A percentile compares a stretch with the other conserved stretches of the same genome.
These are phyloP conservation scores for Notolepis coatsorum DNA, from an alignment of 2,797 vertebrate species.

Conservation along the genomic window DNA sequence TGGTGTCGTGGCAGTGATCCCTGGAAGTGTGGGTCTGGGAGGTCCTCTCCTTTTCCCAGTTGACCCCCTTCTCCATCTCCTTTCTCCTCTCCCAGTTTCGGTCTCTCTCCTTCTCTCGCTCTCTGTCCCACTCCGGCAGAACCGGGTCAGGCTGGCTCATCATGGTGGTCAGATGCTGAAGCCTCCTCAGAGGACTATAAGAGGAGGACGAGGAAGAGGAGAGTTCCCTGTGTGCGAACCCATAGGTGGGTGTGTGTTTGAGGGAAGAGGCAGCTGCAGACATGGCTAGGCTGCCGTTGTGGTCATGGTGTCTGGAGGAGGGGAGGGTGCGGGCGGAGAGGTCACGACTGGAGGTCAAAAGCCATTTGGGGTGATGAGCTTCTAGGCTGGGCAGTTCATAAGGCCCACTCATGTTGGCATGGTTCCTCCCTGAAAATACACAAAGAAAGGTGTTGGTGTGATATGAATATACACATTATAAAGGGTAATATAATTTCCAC, in stretches of 20 bases:
- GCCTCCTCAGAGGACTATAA: slow-evolving; percentile 88
- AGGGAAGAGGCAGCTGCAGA: slow-evolving; percentile 73
- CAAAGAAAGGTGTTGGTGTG: slow-evolving; percentile 3
- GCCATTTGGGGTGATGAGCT: slow-evolving; percentile 75
- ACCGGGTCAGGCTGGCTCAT: slow-evolving; percentile 82
- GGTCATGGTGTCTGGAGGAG: slow-evolving; percentile 79
- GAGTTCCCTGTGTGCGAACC: slow-evolving; percentile 79
- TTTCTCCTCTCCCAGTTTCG: slow-evolving; percentile 60
- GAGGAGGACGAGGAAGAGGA: slow-evolving; percentile 72
- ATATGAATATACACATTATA: background rate
- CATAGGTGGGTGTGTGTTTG: slow-evolving; percentile 74
- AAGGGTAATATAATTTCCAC: background rate
- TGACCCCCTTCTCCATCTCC: slow-evolving; percentile 36
- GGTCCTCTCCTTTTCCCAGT: slow-evolving; percentile 29
- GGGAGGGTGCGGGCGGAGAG: slow-evolving; percentile 71
- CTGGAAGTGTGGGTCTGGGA: slow-evolving; percentile 44
- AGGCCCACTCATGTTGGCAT: slow-evolving; percentile 88
- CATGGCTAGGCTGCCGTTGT: slow-evolving; percentile 71
- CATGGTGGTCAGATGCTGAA: slow-evolving; percentile 91
- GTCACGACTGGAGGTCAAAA: slow-evolving; percentile 76
- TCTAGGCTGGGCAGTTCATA: slow-evolving; percentile 83
- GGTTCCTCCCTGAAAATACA: slow-evolving; percentile 70
- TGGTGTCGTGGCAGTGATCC: slow-evolving; percentile 43
- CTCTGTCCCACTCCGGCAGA: slow-evolving; percentile 4
- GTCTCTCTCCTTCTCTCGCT: slow-evolving; percentile 18